These are phyloP conservation scores for Calypte anna DNA, from an alignment of 2,113 vertebrate genomes.

Conservation along the genomic window DNA sequence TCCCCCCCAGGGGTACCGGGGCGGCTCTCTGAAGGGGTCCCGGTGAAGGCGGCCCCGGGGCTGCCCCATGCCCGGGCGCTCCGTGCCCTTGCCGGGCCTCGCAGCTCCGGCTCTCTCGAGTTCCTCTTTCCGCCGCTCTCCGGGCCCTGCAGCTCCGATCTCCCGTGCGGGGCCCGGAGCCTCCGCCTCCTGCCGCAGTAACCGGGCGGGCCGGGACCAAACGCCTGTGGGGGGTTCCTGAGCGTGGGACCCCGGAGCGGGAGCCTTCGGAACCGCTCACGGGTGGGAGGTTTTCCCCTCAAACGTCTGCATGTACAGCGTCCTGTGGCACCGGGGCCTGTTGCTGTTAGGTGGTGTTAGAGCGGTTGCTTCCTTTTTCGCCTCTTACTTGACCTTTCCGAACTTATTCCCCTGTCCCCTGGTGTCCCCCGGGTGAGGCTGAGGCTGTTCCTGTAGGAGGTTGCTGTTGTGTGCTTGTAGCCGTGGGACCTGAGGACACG, in stretches of 20 bases:
- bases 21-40: neutral
- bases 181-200: neutral
- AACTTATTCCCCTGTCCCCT: fast-evolving
- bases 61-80: neutral
- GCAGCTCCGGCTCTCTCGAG: neutral
- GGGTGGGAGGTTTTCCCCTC: neutral
- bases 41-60: neutral
- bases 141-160: neutral
- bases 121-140: neutral
- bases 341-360: neutral
- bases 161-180: neutral
- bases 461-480: neutral
- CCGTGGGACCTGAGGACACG: neutral
- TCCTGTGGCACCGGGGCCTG: fast-evolving
- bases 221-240: neutral
- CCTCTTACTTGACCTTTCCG: neutral
- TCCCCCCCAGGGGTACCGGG: neutral
- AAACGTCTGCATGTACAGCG: fast-evolving
- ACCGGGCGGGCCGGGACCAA: neutral
- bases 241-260: neutral
- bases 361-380: neutral
- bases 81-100: neutral
- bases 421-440: neutral
- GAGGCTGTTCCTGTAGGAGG: neutral
- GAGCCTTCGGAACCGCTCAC: fast-evolving